Conservation (phyloP, 1,140 invertebrate species). For the Zaprionus vittiger region DNA sequence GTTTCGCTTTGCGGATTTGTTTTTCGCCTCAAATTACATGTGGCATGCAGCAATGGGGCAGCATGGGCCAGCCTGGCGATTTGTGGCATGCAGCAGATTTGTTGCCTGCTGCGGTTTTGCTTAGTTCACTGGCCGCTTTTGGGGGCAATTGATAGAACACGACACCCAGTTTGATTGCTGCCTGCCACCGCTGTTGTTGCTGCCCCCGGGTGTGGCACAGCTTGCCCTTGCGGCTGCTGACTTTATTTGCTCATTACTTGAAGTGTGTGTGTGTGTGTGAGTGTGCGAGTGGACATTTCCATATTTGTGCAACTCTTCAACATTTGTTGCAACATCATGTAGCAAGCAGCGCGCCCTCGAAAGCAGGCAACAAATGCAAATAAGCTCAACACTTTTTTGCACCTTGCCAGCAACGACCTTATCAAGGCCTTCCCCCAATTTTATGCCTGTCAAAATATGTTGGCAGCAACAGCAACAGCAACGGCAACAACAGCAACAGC, state of each 20-base stretch:
- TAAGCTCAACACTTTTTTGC: conserved; percentile 1
- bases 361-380: conserved; percentile 41
- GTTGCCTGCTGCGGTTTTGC: conserved; percentile 12
- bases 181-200: neutral
- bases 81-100: conserved; percentile 53
- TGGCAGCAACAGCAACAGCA: conserved; percentile 20
- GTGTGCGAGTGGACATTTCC: conserved; percentile 51
- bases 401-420: conserved; percentile 39
- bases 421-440: conserved; percentile 34
- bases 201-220: conserved; percentile 10
- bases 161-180: conserved; percentile 33
- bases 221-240: conserved; percentile 31
- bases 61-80: conserved; percentile 18
- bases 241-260: conserved; percentile 66
- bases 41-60: conserved; percentile 25
- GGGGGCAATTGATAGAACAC: conserved; percentile 39
- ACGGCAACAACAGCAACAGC: conserved; percentile 12
- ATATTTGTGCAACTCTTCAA: conserved; percentile 60
- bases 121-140: conserved; percentile 3
- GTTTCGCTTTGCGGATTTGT: conserved; percentile 55
- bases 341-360: neutral
- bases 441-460: conserved; percentile 36
- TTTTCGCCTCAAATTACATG: conserved; percentile 44
- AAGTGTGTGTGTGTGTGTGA: conserved; percentile 25
- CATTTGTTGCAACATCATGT: neutral